phyloP scores from a whole-genome alignment of 2,888 invertebrate genomes.

The Drosophila mercatorum region DNA sequence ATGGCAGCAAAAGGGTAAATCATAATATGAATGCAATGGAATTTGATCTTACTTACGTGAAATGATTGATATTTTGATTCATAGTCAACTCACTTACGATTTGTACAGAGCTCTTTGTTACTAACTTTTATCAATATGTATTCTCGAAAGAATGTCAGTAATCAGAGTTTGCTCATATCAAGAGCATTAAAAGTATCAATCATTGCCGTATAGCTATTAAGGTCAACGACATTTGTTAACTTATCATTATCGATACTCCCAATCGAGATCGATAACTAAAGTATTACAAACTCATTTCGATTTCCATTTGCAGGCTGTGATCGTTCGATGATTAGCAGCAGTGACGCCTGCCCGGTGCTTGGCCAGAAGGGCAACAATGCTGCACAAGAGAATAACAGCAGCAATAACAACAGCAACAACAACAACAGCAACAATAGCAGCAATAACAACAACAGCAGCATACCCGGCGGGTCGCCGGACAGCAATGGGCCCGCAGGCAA shows the following conservation, averaged over 20 bases:
- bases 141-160: not conserved
- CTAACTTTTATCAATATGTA: not conserved
- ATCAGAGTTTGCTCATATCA: not conserved
- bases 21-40: not conserved
- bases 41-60: not conserved
- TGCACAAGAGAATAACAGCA: conserved; percentile 43
- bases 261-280: not conserved
- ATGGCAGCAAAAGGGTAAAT: conserved; percentile 89
- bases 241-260: not conserved
- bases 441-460: conserved; percentile 23
- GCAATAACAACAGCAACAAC: conserved; percentile 3
- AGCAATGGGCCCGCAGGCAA: conserved; percentile 14
- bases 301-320: conserved; percentile 81
- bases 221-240: not conserved
- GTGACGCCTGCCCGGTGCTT: conserved; percentile 75
- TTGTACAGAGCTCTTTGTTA: not conserved
- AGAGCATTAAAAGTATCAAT: not conserved
- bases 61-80: not conserved
- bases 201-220: too few species aligned
- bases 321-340: conserved; percentile 65
- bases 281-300: not conserved
- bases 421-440: conserved; percentile 7
- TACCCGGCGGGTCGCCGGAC: conserved; percentile 10
- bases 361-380: conserved; percentile 84
- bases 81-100: not conserved